phyloP scores from a whole-genome alignment of 1,140 invertebrate species.

The Neuroterus valhalla region DNA sequence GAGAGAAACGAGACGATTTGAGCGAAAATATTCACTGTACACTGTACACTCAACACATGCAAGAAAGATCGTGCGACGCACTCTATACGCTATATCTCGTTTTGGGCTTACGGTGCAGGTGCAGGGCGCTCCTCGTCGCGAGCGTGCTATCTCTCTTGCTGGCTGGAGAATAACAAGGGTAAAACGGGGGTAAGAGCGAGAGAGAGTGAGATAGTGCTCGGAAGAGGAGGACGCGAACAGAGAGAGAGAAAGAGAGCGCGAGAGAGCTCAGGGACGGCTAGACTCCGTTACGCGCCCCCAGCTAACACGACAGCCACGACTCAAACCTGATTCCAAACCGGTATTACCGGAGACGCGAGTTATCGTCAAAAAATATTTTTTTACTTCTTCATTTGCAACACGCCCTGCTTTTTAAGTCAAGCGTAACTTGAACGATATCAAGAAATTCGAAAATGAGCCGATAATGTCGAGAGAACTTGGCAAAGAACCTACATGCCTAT shows the following conservation, averaged over 20 bases:
- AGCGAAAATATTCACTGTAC: constrained; percentile 42
- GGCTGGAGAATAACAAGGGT: constrained; percentile 52
- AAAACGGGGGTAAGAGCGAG: constrained; percentile 40
- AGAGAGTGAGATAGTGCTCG: constrained; percentile 28
- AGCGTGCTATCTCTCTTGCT: constrained; percentile 37
- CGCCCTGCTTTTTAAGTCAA: constrained; percentile 15
- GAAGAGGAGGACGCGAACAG: constrained; percentile 46
- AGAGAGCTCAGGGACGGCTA: constrained; percentile 36
- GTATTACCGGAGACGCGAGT: constrained; percentile 25
- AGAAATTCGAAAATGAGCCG: too few relatives aligned
- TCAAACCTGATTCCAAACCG: constrained; percentile 25
- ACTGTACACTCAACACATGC: constrained; percentile 34
- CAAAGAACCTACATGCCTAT: too few relatives aligned
- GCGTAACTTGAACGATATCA: too few relatives aligned
- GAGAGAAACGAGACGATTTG: constrained; percentile 2
- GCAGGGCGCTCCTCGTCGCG: constrained; percentile 45
- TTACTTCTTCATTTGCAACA: constrained; percentile 16
- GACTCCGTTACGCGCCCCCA: constrained; percentile 23
- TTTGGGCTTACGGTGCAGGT: constrained; percentile 56
- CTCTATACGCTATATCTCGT: constrained; percentile 46
- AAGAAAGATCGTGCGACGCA: constrained; percentile 29
- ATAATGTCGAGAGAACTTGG: too few relatives aligned
- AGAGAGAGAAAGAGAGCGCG: constrained; percentile 38
- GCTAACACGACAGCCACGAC: constrained; percentile 4
- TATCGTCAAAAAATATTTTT: constrained; percentile 25